These are phyloP conservation scores for Pissodes strobi DNA, from an alignment of 1,140 invertebrate genomes.

Conservation along the genomic window DNA sequence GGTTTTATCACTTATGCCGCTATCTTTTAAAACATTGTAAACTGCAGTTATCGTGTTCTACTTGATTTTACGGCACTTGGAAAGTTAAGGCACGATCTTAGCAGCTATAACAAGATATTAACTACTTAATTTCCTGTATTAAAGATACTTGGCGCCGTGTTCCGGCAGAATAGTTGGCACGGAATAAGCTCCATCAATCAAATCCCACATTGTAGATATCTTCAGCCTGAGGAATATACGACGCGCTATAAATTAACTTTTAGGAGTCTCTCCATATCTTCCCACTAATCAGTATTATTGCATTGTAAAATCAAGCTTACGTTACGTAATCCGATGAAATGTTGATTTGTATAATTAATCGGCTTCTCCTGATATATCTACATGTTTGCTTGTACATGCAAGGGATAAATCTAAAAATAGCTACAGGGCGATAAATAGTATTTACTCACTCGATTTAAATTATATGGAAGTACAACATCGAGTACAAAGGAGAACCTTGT, in stretches of 20 bases:
- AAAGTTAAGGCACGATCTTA: neutral
- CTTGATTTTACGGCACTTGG: too few relatives aligned
- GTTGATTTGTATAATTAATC: slow-evolving; percentile 1
- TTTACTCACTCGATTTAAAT: too few relatives aligned
- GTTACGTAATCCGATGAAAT: slow-evolving; percentile 4
- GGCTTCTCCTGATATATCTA: too few relatives aligned
- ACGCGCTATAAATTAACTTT: slow-evolving; percentile 22
- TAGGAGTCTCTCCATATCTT: neutral
- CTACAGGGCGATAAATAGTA: too few relatives aligned
- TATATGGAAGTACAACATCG: too few relatives aligned
- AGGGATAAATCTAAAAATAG: too few relatives aligned
- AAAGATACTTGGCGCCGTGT: slow-evolving; percentile 4
- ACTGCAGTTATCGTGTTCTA: too few relatives aligned
- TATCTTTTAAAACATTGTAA: too few relatives aligned
- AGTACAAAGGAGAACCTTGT: too few relatives aligned
- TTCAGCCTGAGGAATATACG: slow-evolving; percentile 9
- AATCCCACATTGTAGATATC: slow-evolving; percentile 17
- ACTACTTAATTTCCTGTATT: slow-evolving; percentile 29
- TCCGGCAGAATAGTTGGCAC: slow-evolving; percentile 8
- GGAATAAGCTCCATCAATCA: slow-evolving; percentile 26
- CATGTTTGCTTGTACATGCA: too few relatives aligned
- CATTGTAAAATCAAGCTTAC: neutral
- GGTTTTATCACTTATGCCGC: too few relatives aligned
- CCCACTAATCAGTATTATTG: neutral
- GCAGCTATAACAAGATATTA: slow-evolving; percentile 18